A percentile compares a stretch with the other conserved stretches of the same genome.
Conservation (phyloP, 2,113 vertebrate genomes). For the Podiceps cristatus region DNA sequence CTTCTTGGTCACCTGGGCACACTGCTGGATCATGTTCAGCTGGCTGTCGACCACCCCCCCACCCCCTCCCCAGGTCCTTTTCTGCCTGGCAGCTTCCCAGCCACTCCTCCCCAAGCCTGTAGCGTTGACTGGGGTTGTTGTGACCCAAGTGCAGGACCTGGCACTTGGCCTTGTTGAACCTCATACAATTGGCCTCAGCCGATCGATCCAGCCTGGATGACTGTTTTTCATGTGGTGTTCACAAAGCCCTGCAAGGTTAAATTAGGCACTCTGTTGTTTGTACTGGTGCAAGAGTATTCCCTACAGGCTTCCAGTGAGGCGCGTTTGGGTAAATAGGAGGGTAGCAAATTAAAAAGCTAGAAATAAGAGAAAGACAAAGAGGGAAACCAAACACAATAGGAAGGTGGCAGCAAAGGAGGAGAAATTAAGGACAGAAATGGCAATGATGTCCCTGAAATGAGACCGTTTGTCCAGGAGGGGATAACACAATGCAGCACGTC, state of each 20-base stretch:
- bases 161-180: too few relatives aligned
- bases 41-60: too few relatives aligned
- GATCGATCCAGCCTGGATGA: not conserved
- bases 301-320: not conserved
- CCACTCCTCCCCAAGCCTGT: too few relatives aligned
- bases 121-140: too few relatives aligned
- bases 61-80: too few relatives aligned
- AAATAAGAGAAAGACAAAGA: not conserved
- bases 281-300: not conserved
- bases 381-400: not conserved
- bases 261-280: not conserved
- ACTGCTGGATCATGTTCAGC: too few relatives aligned
- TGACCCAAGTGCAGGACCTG: too few relatives aligned
- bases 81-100: too few relatives aligned
- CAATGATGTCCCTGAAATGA: not conserved
- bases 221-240: not conserved
- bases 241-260: not conserved
- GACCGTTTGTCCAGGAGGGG: not conserved
- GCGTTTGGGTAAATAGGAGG: not conserved
- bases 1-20: too few relatives aligned
- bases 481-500: fast-evolving
- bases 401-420: not conserved
- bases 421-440: not conserved
- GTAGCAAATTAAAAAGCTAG: not conserved
- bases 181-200: too few relatives aligned